Percentiles rank a stretch among this genome's conserved stretches.
Conservation (phyloP, 2,797 vertebrate species). For the Hyperoplus immaculatus region DNA sequence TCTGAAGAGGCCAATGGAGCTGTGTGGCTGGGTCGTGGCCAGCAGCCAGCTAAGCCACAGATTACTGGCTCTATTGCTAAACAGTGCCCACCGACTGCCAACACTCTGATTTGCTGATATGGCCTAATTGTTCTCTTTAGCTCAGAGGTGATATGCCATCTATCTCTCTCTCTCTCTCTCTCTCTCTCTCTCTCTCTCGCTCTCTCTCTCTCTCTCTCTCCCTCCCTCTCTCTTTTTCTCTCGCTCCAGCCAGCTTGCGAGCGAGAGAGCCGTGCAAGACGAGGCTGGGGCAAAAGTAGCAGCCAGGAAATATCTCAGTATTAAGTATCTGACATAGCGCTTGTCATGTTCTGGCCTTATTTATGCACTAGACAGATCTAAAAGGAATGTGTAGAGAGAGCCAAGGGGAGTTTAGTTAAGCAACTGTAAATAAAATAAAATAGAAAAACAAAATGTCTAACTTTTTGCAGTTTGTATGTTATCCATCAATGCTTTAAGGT, state of each 20-base stretch:
- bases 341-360: not conserved
- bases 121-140: constrained; percentile 83
- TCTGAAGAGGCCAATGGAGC: constrained; percentile 74
- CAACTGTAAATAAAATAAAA: not conserved
- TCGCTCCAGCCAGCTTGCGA: constrained; percentile 2
- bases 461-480: not conserved
- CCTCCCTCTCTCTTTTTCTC: not conserved
- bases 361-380: not conserved
- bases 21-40: constrained; percentile 60
- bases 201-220: not conserved
- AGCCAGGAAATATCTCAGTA: constrained; percentile 15
- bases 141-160: constrained; percentile 71
- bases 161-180: constrained; percentile 15
- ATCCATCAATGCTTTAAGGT: not conserved
- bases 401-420: not conserved
- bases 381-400: not conserved
- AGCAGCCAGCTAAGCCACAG: constrained; percentile 76
- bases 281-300: not conserved
- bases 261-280: not conserved
- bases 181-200: not conserved
- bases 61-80: constrained; percentile 77
- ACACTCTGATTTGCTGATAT: constrained; percentile 78
- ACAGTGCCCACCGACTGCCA: constrained; percentile 71
- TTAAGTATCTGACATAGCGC: not conserved
- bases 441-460: not conserved